Conservation (phyloP, 2,888 invertebrate species). For the Acleris holmiana region DNA sequence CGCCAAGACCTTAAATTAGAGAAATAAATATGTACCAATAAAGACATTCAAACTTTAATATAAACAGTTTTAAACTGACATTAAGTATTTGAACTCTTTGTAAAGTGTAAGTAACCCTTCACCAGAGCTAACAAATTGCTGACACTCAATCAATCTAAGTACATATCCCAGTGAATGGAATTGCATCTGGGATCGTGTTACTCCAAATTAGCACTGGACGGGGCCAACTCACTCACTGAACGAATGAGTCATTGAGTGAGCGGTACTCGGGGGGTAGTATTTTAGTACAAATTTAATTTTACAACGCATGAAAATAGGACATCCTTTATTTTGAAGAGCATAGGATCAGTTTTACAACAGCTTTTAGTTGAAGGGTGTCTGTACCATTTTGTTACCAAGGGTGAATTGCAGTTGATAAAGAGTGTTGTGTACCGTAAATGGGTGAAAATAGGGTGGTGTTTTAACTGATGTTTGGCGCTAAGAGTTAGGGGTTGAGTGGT, state of each 20-base stretch:
- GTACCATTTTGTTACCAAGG: slow-evolving; percentile 5
- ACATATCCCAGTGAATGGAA: slow-evolving; percentile 21
- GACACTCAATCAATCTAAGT: slow-evolving; percentile 3
- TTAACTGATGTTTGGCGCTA: neutral
- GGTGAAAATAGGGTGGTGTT: neutral
- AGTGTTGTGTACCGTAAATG: neutral
- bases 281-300: slow-evolving; percentile 26
- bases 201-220: slow-evolving; percentile 23
- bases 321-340: neutral
- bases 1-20: too few species aligned
- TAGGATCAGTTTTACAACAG: neutral
- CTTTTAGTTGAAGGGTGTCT: neutral
- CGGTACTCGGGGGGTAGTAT: slow-evolving; percentile 34
- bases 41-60: too few species aligned
- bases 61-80: slow-evolving; percentile 14
- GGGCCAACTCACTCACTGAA: slow-evolving; percentile 45
- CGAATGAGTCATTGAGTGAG: slow-evolving; percentile 43
- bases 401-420: neutral
- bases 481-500: neutral
- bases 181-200: slow-evolving; percentile 22
- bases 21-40: too few species aligned
- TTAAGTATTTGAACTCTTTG: neutral
- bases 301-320: slow-evolving; percentile 1
- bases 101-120: neutral
- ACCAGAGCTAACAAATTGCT: neutral